phyloP scores from a whole-genome alignment of 2,888 invertebrate species.

The Dorcus hopei region DNA sequence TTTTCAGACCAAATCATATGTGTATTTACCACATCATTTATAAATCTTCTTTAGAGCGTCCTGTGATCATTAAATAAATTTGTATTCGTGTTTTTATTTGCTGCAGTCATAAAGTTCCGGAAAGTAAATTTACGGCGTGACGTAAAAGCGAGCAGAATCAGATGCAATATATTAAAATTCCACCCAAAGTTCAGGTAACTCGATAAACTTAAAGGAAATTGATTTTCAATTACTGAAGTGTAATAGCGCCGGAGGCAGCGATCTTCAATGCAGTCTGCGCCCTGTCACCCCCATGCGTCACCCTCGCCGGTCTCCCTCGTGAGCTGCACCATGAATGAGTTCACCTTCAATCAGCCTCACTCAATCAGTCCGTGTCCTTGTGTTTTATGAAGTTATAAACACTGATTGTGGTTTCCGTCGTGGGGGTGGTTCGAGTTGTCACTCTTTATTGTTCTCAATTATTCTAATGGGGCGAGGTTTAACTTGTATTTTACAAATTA shows the following conservation, averaged over 20 bases:
- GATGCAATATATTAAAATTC: conserved; percentile 14
- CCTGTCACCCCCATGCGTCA: conserved; percentile 14
- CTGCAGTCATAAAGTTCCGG: too few species aligned
- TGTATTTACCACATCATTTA: too few species aligned
- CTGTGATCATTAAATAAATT: too few species aligned
- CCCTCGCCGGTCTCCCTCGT: conserved; percentile 23
- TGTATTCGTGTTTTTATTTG: too few species aligned
- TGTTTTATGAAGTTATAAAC: conserved; percentile 39
- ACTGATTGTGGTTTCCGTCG: conserved; percentile 33
- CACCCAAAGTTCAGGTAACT: conserved; percentile 20
- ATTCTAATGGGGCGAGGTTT: conserved; percentile 19
- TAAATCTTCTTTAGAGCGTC: too few species aligned
- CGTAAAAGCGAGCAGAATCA: neutral
- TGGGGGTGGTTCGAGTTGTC: conserved; percentile 11
- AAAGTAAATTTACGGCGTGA: too few species aligned
- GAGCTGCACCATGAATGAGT: conserved; percentile 25
- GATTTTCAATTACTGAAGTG: conserved; percentile 35
- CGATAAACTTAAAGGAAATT: conserved; percentile 30
- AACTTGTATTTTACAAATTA: conserved; percentile 19
- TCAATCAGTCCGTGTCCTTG: conserved; percentile 33
- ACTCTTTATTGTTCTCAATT: conserved; percentile 22
- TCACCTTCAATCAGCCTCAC: conserved; percentile 34
- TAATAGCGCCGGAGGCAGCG: conserved; percentile 28
- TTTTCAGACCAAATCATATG: too few species aligned
- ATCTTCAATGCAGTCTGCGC: conserved; percentile 23